Conservation (phyloP, 2,797 vertebrate species). For the Neosilurus hyrtlii region DNA sequence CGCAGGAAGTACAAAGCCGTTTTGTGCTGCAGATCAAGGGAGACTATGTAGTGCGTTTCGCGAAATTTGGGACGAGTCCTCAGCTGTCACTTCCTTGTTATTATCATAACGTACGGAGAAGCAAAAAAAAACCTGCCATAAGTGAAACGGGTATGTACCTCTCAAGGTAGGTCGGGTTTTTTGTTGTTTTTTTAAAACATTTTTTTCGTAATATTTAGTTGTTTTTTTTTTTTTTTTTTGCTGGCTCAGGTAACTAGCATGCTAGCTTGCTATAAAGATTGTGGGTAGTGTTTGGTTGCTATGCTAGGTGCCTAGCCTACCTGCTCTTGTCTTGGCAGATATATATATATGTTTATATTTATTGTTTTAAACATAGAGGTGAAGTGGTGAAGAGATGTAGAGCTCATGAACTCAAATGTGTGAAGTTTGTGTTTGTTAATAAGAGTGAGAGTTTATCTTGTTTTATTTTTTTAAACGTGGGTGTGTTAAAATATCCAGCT, state of each 20-base stretch:
- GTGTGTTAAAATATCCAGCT: neutral
- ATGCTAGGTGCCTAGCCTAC: slow-evolving; percentile 15
- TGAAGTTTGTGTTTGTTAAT: neutral
- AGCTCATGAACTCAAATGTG: too few species aligned
- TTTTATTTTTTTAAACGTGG: too few species aligned
- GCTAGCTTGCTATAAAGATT: neutral
- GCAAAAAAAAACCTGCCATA: neutral
- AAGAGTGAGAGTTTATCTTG: neutral
- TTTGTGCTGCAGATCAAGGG: accelerated
- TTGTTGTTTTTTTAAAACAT: too few species aligned
- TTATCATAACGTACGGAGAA: slow-evolving; percentile 24
- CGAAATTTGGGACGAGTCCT: neutral
- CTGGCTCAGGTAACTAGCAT: neutral
- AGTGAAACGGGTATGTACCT: neutral
- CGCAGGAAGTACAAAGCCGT: neutral
- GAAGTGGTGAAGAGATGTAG: neutral
- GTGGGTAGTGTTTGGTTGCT: neutral
- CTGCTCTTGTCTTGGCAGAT: slow-evolving; percentile 4
- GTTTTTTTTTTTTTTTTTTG: neutral
- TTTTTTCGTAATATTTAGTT: neutral
- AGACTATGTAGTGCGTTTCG: neutral
- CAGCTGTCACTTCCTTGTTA: slow-evolving; percentile 11
- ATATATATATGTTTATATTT: neutral
- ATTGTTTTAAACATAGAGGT: neutral
- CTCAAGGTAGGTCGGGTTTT: neutral